Conservation (phyloP, 2,888 invertebrate genomes). For the Alviniconcha strummeri region DNA sequence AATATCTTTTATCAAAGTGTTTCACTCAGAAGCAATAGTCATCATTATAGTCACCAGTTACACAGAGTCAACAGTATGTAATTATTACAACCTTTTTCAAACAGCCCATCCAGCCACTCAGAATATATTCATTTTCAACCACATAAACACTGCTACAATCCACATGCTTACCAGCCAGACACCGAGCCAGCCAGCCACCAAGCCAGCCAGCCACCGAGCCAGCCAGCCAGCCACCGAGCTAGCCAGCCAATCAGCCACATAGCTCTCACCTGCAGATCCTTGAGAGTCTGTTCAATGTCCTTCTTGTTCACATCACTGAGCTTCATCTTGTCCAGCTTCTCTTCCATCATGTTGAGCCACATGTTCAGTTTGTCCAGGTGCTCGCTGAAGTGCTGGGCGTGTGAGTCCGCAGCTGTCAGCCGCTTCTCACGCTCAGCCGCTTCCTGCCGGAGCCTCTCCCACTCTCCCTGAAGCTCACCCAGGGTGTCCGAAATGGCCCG, state of each 20-base stretch:
- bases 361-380: slow-evolving; percentile 80
- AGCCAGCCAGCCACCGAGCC: too few species aligned
- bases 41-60: too few species aligned
- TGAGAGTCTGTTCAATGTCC: slow-evolving; percentile 85
- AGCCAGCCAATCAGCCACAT: too few species aligned
- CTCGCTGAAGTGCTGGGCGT: slow-evolving; percentile 83
- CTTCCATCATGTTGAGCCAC: slow-evolving; percentile 91
- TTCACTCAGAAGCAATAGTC: too few species aligned
- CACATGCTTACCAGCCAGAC: too few species aligned
- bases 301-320: slow-evolving; percentile 84
- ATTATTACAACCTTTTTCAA: too few species aligned
- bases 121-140: background rate
- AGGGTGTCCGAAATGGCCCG: slow-evolving; percentile 82
- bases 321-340: slow-evolving; percentile 83
- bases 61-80: too few species aligned
- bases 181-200: too few species aligned
- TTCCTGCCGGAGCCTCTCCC: slow-evolving; percentile 93
- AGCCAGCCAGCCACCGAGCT: too few species aligned
- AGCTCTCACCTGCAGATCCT: slow-evolving; percentile 82
- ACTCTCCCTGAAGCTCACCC: slow-evolving; percentile 91
- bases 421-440: slow-evolving; percentile 81
- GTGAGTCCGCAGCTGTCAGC: slow-evolving; percentile 79
- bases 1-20: too few species aligned
- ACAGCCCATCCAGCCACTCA: too few species aligned
- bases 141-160: background rate